These are phyloP conservation scores for Etheostoma spectabile DNA, from an alignment of 2,113 vertebrate species.

Conservation along the genomic window DNA sequence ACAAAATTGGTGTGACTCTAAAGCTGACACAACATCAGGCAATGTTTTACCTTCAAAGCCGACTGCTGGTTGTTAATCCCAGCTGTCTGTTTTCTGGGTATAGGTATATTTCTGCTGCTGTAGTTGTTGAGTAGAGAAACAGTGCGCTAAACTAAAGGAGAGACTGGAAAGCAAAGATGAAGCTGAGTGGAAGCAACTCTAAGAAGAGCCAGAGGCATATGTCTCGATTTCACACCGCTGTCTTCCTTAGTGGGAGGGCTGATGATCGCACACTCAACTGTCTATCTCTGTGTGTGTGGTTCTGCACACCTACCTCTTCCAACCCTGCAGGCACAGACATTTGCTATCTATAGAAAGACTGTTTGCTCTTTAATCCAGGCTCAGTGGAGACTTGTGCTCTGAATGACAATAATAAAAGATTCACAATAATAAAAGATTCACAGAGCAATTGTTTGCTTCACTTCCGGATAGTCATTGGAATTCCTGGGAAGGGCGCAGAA, in stretches of 20 bases:
- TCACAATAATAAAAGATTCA: conserved; percentile 20
- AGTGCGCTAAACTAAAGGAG: conserved; percentile 11
- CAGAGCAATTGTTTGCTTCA: conserved; percentile 24
- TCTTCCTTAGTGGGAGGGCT: conserved; percentile 55
- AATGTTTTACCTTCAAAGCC: neutral
- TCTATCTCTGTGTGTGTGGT: conserved; percentile 41
- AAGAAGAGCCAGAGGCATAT: conserved; percentile 53
- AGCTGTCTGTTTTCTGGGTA: neutral
- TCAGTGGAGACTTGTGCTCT: conserved; percentile 41
- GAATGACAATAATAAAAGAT: conserved; percentile 44
- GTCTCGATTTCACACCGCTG: conserved; percentile 48
- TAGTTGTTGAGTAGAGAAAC: neutral
- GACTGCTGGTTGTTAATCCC: conserved; percentile 8
- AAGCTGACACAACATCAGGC: neutral
- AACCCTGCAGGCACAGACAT: conserved; percentile 63
- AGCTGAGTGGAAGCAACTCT: conserved; percentile 26
- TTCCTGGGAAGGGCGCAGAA: conserved; percentile 24
- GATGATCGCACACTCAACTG: conserved; percentile 62
- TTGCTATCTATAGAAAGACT: conserved; percentile 57
- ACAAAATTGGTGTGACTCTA: neutral
- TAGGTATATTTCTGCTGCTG: neutral
- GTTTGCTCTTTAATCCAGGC: conserved; percentile 48
- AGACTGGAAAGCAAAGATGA: conserved; percentile 41
- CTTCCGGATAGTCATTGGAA: conserved; percentile 15
- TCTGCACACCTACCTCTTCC: conserved; percentile 52